A percentile compares a stretch with the other conserved stretches of the same genome.
phyloP scores from a whole-genome alignment of 2,113 vertebrate species.

The Datnioides undecimradiatus region DNA sequence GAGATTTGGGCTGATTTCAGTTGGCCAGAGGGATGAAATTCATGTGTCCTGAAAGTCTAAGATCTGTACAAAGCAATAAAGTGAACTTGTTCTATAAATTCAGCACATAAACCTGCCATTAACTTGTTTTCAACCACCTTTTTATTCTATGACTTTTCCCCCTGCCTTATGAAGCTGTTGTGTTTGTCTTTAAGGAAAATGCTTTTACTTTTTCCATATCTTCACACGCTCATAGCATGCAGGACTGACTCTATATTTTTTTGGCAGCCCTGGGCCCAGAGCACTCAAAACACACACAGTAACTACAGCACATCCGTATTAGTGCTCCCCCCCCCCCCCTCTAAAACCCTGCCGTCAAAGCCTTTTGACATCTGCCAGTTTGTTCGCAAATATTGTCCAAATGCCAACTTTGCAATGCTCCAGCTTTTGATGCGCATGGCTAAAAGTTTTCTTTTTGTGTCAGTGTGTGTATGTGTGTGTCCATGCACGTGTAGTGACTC shows the following conservation, averaged over 20 bases:
- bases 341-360: conserved; percentile 79
- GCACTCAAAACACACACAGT: conserved; percentile 78
- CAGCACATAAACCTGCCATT: background rate
- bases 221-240: conserved; percentile 39
- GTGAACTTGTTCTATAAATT: conserved; percentile 11
- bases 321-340: conserved; percentile 56
- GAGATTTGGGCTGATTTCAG: conserved; percentile 56
- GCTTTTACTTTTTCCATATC: conserved; percentile 35
- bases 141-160: background rate
- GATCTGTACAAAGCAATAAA: conserved; percentile 10
- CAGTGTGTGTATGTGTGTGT: conserved; percentile 53
- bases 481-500: conserved; percentile 19
- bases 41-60: conserved; percentile 32
- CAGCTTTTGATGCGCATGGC: conserved; percentile 58
- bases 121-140: background rate
- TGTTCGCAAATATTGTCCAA: conserved; percentile 77
- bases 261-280: conserved; percentile 69
- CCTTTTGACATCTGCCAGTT: conserved; percentile 83
- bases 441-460: conserved; percentile 70
- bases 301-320: conserved; percentile 81
- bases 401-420: conserved; percentile 74
- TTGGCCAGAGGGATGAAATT: conserved; percentile 41
- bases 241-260: conserved; percentile 53
- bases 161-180: background rate
- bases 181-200: conserved; percentile 26